Evolutionary conservation across 2,113 vertebrate genomes (phyloP), one percentile per base, ranked within the genome.

Genomic region (Dolichotis patagonum): DNA sequence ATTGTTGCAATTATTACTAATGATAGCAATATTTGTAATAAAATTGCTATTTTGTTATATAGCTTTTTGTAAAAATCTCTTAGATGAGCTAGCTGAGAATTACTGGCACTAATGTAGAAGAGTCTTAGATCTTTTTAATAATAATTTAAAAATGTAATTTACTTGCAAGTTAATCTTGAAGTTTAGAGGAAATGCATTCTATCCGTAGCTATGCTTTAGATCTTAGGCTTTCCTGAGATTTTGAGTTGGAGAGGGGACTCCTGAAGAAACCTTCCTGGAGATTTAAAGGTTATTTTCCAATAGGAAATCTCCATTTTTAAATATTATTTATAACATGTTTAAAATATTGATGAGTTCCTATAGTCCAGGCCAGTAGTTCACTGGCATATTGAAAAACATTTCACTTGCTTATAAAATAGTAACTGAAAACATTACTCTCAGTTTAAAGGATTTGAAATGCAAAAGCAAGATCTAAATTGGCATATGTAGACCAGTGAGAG

Each of bases 81-180:
- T 86, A 67, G 54, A 75, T 91, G 54, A 92, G 17, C 11, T n/a
- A 58, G 13, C 16, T 85, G 85, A 94, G 77, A 56, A 85, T 62
- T 41, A 49, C 87, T 90, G n/a, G 30, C n/a, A 80, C 73, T 73
- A 54, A 85, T 77, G 11, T 13, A 77, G 13, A 91, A 7, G 7
- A 13, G 56, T 85, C 20, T 54, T 84, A 77, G 19, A 62, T 67
- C 52, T 69, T 90, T 97, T 88, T 60, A 62, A 92, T 82, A 73
- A 12, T 11, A 35, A 13, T 60, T 85, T 24, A 78, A 88, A 90
- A 82, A 65, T 81, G 11, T 60, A 67, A 77, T 62, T 62, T 90
- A 38, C 24, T 82, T 80, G 16, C 46, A 22, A 60, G n/a, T 77
- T 84, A 56, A 52, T 80, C 7, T 54, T n/a, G 7, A 22, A 41